Conservation (phyloP, 2,888 invertebrate species). For the Lasioglossum figueresi region DNA sequence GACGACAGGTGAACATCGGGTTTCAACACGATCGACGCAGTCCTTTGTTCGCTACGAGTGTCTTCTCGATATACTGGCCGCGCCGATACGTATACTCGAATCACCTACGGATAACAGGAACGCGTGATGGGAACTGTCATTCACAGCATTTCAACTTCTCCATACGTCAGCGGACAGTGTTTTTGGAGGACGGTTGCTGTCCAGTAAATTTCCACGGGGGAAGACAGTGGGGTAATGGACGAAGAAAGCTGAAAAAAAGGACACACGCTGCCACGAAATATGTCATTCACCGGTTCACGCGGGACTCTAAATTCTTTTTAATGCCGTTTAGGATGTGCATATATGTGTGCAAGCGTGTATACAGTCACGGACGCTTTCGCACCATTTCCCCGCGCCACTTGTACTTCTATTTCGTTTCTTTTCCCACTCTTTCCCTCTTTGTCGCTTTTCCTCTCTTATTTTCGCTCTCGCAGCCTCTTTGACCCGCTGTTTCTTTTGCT, state of each 20-base stretch:
- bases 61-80: neutral
- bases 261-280: slow-evolving; percentile 43
- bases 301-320: slow-evolving; percentile 58
- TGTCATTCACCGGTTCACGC: slow-evolving; percentile 49
- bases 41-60: neutral
- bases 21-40: neutral
- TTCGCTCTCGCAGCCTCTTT: neutral
- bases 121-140: neutral
- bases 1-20: neutral
- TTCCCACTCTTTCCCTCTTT: too few relatives aligned
- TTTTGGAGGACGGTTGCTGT: neutral
- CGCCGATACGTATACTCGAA: neutral
- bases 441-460: neutral
- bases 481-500: neutral
- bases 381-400: slow-evolving; percentile 28
- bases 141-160: neutral
- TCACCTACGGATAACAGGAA: slow-evolving; percentile 16
- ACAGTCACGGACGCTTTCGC: slow-evolving; percentile 16
- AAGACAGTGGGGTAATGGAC: neutral
- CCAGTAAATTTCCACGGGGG: neutral
- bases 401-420: slow-evolving; percentile 11
- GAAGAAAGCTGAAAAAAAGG: slow-evolving; percentile 2
- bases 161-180: neutral
- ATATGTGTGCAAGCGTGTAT: slow-evolving; percentile 17
- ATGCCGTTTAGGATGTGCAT: slow-evolving; percentile 44